Evolutionary conservation across 2,797 vertebrate genomes (phyloP).

Genomic region (Thalassophryne amazonica): DNA sequence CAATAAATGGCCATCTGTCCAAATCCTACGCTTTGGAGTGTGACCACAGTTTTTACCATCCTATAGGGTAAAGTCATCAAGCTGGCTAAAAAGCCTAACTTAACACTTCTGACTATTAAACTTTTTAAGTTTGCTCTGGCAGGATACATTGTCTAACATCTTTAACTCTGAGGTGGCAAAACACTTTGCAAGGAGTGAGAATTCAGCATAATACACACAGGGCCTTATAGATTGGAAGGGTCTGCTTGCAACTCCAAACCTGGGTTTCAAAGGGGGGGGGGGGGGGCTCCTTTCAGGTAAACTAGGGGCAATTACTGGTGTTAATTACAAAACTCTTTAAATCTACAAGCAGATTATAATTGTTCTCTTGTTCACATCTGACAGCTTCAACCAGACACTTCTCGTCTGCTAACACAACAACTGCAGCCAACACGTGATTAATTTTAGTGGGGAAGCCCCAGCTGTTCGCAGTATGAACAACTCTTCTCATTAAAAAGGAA

Average conservation of each 20-base stretch:
- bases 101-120: conserved; percentile 74
- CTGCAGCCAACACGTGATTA: too few species aligned
- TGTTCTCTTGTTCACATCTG: conserved; percentile 50
- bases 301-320: conserved; percentile 42
- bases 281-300: conserved; percentile 54
- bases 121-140: conserved; percentile 66
- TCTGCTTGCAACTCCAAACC: conserved; percentile 48
- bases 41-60: conserved; percentile 62
- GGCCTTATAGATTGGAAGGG: conserved; percentile 41
- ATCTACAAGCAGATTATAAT: conserved; percentile 59
- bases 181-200: conserved; percentile 43
- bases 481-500: conserved; percentile 70
- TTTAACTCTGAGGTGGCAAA: conserved; percentile 44
- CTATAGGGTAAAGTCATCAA: conserved; percentile 62
- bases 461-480: conserved; percentile 62
- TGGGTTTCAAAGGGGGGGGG: too few species aligned
- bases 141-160: conserved; percentile 26
- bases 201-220: conserved; percentile 53
- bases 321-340: conserved; percentile 60
- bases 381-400: conserved; percentile 33
- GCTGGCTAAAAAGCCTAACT: conserved; percentile 47
- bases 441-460: conserved; percentile 49
- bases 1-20: conserved; percentile 62
- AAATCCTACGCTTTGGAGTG: conserved; percentile 61
- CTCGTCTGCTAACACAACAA: too few species aligned